A percentile compares a stretch with the other conserved stretches of the same genome.
Evolutionary conservation across 2,113 vertebrate species (phyloP).

Genomic region (Chionomys nivalis): DNA sequence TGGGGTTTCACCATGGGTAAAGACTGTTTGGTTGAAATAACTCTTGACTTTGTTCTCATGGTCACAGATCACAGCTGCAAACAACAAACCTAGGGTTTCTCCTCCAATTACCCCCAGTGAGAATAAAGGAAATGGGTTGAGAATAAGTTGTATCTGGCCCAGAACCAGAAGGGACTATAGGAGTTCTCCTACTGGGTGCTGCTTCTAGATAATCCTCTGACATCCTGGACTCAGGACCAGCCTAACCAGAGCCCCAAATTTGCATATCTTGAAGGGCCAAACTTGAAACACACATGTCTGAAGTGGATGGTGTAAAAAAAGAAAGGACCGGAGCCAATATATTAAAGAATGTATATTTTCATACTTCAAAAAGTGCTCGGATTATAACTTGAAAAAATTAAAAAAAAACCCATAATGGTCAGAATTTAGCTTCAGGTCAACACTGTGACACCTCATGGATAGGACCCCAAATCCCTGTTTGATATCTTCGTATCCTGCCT

Average conservation of each 20-base stretch:
- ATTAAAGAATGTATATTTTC: neutral
- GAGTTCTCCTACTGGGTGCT: neutral
- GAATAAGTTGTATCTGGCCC: neutral
- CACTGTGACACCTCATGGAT: neutral
- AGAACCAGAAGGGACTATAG: neutral
- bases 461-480: neutral
- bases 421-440: neutral
- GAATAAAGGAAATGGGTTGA: neutral
- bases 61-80: neutral
- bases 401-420: neutral
- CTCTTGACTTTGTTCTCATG: neutral
- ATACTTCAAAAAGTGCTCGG: neutral
- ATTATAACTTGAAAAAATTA: constrained; percentile 27
- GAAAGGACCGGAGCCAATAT: neutral
- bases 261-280: neutral
- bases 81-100: constrained; percentile 8
- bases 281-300: neutral
- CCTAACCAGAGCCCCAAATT: neutral
- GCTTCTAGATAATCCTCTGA: constrained; percentile 14
- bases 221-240: neutral
- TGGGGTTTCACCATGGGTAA: constrained; percentile 2
- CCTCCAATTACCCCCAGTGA: neutral
- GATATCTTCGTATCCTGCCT: neutral
- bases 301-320: constrained; percentile 2
- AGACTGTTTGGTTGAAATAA: neutral